Base-by-base conservation (phyloP, 2,888 invertebrate genomes). In the Eristalis pertinax region DNA sequence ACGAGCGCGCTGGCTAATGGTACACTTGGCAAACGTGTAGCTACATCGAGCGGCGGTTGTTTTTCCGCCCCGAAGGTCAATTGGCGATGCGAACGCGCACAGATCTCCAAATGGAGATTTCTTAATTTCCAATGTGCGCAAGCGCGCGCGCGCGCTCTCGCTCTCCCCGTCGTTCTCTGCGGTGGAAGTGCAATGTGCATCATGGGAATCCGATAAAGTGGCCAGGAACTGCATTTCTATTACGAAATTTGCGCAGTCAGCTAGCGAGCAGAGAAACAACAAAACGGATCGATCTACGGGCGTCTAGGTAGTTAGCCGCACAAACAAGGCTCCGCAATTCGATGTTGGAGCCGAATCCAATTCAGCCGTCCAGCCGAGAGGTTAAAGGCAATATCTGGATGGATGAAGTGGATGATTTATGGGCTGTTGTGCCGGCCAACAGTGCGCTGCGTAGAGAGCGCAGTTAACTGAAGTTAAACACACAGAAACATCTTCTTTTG, bases 381-480 rank as follows among this genome's bases (percentile, higher is more conserved):
- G 87, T 87, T 87, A 84, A 87, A 87, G 87, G 87, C 84, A 84
- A 87, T 87, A 87, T 84, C 87, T 87, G 87, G 86, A 83, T 79
- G 87, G 79, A 87, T 79, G 87, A 87, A 84, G 84, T 84, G 79
- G 75, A 87, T 87, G 87, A 87, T 87, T 87, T 87, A 87, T 87
- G 72, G 79, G 19, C 76, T 73, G 75, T 38, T 79, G 87, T 50
- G 76, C 83, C 22, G 35, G 65, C 78, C 43, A 68, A 41, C 63
- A 67, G 26, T 60, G 60, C 74, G 65, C 78, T 86, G 83, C 82
- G 78, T 86, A 86, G 32, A n/a, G 26, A 77, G 62, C 73, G 19
- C 75, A 56, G 41, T 72, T 76, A 41, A 19, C 32, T 15, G 19
- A 19, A 50, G 19, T n/a, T 50, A 76, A 85, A 82, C 83, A 86